Evolutionary conservation across 1,140 invertebrate species (phyloP).

Genomic region (Ephestia elutella): DNA sequence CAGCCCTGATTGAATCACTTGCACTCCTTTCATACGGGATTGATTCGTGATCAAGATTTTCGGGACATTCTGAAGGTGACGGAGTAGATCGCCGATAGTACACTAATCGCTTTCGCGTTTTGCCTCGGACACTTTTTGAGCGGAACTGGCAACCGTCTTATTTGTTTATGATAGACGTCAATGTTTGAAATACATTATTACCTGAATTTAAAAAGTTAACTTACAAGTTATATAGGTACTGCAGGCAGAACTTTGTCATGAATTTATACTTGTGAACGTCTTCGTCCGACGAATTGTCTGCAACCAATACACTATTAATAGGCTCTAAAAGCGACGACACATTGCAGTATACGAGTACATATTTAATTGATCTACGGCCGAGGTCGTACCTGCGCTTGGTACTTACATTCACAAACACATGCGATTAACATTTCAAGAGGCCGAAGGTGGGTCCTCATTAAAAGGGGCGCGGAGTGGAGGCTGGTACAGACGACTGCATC

Average conservation of each 20-base stretch:
- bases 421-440: slow-evolving; percentile 8
- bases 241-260: too few relatives aligned
- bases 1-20: slow-evolving; percentile 47
- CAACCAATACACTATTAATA: too few relatives aligned
- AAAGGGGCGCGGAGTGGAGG: slow-evolving; percentile 15
- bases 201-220: too few relatives aligned
- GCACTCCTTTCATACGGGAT: slow-evolving; percentile 43
- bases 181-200: too few relatives aligned
- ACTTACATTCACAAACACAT: not conserved
- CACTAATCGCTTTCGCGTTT: not conserved
- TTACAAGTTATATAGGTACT: too few relatives aligned
- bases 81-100: slow-evolving; percentile 15
- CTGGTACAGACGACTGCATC: too few relatives aligned
- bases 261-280: too few relatives aligned
- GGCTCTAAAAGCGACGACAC: too few relatives aligned
- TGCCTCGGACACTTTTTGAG: too few relatives aligned
- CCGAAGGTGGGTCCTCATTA: slow-evolving; percentile 23
- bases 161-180: too few relatives aligned
- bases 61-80: slow-evolving; percentile 15
- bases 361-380: not conserved
- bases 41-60: slow-evolving; percentile 39
- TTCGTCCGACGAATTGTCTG: too few relatives aligned
- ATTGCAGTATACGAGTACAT: not conserved
- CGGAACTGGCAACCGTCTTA: too few relatives aligned
- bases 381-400: not conserved